A percentile compares a stretch with the other conserved stretches of the same genome.
Evolutionary conservation across 1,140 invertebrate genomes (phyloP).

Genomic region (Cyphomyrmex costatus): DNA sequence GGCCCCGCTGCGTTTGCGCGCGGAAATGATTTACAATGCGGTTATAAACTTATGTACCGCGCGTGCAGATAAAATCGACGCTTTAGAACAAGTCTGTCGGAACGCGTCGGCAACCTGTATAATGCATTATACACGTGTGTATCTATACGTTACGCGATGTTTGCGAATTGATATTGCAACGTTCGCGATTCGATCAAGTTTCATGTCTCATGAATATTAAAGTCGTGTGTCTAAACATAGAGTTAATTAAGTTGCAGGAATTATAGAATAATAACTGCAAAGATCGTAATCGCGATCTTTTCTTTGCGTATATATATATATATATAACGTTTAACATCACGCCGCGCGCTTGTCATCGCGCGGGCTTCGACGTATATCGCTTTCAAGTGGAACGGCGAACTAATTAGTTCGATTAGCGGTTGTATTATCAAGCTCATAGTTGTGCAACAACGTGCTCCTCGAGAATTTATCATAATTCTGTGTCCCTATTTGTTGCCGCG

Average conservation of each 20-base stretch:
- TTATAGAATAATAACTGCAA: neutral
- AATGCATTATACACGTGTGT: neutral
- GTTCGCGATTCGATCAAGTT: neutral
- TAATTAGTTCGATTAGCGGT: slow-evolving; percentile 34
- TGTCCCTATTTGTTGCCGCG: neutral
- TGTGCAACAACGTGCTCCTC: slow-evolving; percentile 4
- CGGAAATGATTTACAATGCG: slow-evolving; percentile 13
- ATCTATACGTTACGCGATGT: neutral
- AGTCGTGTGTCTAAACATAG: neutral
- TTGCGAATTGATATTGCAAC: slow-evolving; percentile 25
- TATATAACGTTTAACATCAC: neutral
- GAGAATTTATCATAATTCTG: slow-evolving; percentile 48
- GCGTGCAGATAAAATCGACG: neutral
- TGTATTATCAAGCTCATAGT: slow-evolving; percentile 16
- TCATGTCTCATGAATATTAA: neutral
- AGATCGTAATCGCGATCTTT: slow-evolving; percentile 9
- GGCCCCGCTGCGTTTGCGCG: neutral
- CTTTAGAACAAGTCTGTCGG: neutral
- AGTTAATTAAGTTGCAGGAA: neutral
- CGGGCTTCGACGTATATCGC: neutral
- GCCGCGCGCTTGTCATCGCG: neutral
- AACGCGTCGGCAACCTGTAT: too few relatives aligned
- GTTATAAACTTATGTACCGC: neutral
- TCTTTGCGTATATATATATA: neutral
- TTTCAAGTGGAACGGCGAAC: neutral